These are phyloP conservation scores for Bergia sp. DNA, from an alignment of 92 coral and sea anemone genomes.

Conservation along the genomic window DNA sequence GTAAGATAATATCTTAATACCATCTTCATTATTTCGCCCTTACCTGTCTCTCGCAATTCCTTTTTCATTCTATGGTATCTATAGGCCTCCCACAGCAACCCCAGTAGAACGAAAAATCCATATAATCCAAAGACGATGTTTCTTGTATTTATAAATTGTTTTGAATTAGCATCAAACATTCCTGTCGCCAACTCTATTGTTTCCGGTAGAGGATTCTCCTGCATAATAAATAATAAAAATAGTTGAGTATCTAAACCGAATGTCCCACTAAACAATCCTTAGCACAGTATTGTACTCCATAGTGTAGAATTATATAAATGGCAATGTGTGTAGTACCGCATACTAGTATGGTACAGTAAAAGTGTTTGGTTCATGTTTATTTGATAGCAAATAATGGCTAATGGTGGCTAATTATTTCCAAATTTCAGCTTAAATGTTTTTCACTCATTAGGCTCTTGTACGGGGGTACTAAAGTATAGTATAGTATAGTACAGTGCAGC, in stretches of 20 bases:
- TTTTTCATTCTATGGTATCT: background rate
- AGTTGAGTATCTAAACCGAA: background rate
- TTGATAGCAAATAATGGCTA: too few species aligned
- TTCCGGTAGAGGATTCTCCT: constrained; percentile 60
- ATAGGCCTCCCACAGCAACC: constrained; percentile 23
- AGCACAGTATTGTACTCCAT: too few species aligned
- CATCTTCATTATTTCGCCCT: background rate
- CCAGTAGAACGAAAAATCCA: constrained; percentile 12
- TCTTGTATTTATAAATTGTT: constrained; percentile 28
- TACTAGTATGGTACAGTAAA: too few species aligned
- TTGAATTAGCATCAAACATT: constrained; percentile 50
- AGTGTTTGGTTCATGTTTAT: too few species aligned
- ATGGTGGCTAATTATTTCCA: too few species aligned
- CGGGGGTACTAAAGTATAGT: too few species aligned
- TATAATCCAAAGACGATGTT: constrained; percentile 10
- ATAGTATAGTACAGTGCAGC: background rate
- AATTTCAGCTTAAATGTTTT: too few species aligned
- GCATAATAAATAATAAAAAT: background rate
- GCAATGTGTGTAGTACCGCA: too few species aligned
- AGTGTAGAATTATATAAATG: too few species aligned
- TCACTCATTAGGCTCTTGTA: too few species aligned
- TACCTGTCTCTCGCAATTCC: background rate
- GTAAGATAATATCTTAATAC: too few species aligned
- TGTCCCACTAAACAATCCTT: background rate
- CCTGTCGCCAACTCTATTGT: constrained; percentile 61